Base-by-base conservation (phyloP, 1,140 invertebrate species). In the Bombus superbus region DNA sequence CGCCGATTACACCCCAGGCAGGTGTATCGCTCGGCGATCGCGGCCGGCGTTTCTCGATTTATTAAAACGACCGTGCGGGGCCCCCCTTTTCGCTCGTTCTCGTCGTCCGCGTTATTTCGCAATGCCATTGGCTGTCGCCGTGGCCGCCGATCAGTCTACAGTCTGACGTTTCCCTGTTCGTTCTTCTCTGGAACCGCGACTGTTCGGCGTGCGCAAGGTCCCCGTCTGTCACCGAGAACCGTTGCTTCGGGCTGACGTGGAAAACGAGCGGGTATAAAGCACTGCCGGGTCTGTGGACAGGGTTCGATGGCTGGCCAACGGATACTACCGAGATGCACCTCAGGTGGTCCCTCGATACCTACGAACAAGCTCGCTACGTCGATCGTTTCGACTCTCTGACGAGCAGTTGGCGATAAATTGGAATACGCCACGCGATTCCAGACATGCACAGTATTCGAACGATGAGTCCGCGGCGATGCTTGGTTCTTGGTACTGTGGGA, bases 401-500 rank as follows among this genome's bases (percentile, higher is more conserved):
- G 88, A 92, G 86, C 86, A 62, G 86, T 85, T 89, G 82, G 92
- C 92, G 91, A 93, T 93, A 93, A 93, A 93, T 92, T 92, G 92
- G 91, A 92, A 92, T 92, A 92, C 91, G 88, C 87, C 91, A 86
- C 80, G 85, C 88, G 88, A 81, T 84, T 78, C 74, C 78, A 59
- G 28, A 15, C 44, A 57, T 25, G 32, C 35, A 35, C 69, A 11
- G 35, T 25, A 22, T 81, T 11, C 38, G 25, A 68, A 25, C 42
- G 44, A 79, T 88, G 80, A 81, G 59, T 62, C 64, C 64, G n/a
- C 8, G 40, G 62, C 10, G 32, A 73, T 47, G 71, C 53, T 28
- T 38, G 22, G 32, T 18, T 64, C 22, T 25, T n/a, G 25, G 32
- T n/a, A 62, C 42, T 59, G 59, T 59, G 69, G 76, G 88, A 74